Conservation (phyloP, 2,113 vertebrate species). For the Ctenomys sociabilis region DNA sequence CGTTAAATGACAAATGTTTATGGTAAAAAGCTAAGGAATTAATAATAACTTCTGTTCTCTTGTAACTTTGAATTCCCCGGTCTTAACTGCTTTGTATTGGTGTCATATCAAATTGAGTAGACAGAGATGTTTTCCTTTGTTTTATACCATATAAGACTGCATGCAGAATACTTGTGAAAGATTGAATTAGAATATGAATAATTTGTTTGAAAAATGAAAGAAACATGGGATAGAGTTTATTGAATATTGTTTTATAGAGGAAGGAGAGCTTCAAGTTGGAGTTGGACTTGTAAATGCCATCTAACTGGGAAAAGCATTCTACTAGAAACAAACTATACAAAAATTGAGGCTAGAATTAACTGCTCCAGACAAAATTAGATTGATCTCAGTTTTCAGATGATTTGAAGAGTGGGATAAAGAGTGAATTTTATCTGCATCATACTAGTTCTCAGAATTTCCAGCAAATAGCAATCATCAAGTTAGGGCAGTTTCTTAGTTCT, state of each 20-base stretch:
- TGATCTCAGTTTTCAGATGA: neutral
- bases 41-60: conserved; percentile 82
- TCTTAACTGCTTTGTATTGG: conserved; percentile 83
- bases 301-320: neutral
- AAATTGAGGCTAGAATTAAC: neutral
- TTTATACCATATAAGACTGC: conserved; percentile 85
- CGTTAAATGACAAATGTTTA: conserved; percentile 83
- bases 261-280: neutral
- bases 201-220: too few relatives aligned
- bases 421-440: neutral
- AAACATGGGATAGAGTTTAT: neutral
- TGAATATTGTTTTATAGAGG: neutral
- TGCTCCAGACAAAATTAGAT: neutral
- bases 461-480: neutral
- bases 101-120: conserved; percentile 84
- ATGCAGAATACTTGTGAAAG: conserved; percentile 54
- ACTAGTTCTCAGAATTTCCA: conserved; percentile 36
- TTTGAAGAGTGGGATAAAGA: conserved; percentile 38
- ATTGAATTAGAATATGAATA: too few relatives aligned
- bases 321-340: neutral
- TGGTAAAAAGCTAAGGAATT: conserved; percentile 84
- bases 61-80: conserved; percentile 83
- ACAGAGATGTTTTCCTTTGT: conserved; percentile 82
- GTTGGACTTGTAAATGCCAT: neutral
- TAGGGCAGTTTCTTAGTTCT: neutral